Evolutionary conservation across 2,113 vertebrate genomes (phyloP), one percentile per base, ranked within the genome.

Genomic region (Bufo bufo): DNA sequence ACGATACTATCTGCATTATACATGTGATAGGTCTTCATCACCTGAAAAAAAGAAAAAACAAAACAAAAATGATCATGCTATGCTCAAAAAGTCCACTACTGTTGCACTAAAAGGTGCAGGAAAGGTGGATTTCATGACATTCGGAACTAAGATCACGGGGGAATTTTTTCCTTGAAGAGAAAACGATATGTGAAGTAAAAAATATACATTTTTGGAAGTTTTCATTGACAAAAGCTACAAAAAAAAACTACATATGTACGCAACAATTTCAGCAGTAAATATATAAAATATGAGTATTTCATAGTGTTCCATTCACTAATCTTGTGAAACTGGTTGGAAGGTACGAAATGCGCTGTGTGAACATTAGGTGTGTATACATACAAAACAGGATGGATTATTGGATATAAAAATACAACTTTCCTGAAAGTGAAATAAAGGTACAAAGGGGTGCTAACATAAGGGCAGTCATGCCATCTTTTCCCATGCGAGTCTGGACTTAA

Each of bases 21-120:
- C 95, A 99, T 97, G 92, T 99, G 98, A 93, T 99, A 99, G 0
- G 97, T 99, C 93, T 99, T 99, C 98, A 99, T 99, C 87, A 99
- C 98, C 98, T 99, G 94, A 66, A 90, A 94, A 66, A 90, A 82
- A 12, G 87, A 78, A 85, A 47, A 74, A 12, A 72, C 14, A 45
- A 16, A 72, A 19, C 2, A 45, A 72, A 16, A 45, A 11, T 5
- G 12, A 71, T 13, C 23, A 66, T 3, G 33, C 33, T 33, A 33
- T 33, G 33, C 33, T 33, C 33, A 33, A 33, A 66, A 66, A 23
- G 19, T 4, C 2, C 59, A 19, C 16, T 17, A 58, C 56, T 9
- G 12, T 58, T 12, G 7, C 56, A 12, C 11, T 58, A 58, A 58
- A 58, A 0, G 11, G 56, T 58, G 56, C 56, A 58, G 56, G 2